A percentile compares a stretch with the other conserved stretches of the same genome.
Conservation (phyloP, 2,888 invertebrate species). For the Euspilapteryx auroguttella region DNA sequence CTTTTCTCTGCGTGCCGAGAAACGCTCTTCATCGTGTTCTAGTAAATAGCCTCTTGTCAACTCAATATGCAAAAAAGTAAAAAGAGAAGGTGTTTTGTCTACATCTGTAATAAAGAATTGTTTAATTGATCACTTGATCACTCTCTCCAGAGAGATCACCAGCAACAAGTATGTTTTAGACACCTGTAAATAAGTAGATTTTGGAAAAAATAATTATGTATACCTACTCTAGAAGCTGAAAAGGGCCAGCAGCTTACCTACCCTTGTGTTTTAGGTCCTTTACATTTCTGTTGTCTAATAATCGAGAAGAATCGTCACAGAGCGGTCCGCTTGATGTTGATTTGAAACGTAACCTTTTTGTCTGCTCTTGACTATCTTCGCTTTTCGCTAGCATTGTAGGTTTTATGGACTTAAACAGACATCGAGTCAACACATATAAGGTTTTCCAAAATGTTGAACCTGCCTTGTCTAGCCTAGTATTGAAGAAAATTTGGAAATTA, state of each 20-base stretch:
- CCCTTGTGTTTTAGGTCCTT: constrained; percentile 38
- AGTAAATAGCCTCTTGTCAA: constrained; percentile 90
- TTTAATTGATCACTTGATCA: too few relatives aligned
- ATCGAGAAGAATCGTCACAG: not conserved
- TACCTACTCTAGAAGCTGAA: not conserved
- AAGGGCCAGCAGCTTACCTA: constrained; percentile 13
- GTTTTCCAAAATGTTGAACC: too few relatives aligned
- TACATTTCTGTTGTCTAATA: constrained; percentile 19
- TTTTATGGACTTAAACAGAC: too few relatives aligned
- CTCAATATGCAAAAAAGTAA: constrained; percentile 81
- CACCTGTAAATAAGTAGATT: not conserved
- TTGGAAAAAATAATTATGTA: not conserved
- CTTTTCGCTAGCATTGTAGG: constrained; percentile 31
- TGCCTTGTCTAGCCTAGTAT: too few relatives aligned
- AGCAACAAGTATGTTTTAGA: too few relatives aligned
- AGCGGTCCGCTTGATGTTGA: constrained; percentile 12
- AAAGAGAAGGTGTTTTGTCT: constrained; percentile 44
- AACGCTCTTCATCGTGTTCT: constrained; percentile 94
- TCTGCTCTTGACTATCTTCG: constrained; percentile 39
- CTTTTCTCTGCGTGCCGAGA: constrained; percentile 90
- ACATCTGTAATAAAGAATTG: constrained; percentile 23
- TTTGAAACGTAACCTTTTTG: constrained; percentile 48
- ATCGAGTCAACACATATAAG: too few relatives aligned
- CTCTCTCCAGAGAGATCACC: too few relatives aligned
- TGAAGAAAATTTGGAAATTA: too few relatives aligned